Evolutionary conservation across 2,888 invertebrate genomes (phyloP), one percentile per base, ranked within the genome.

Genomic region (Acrobasis consociella): DNA sequence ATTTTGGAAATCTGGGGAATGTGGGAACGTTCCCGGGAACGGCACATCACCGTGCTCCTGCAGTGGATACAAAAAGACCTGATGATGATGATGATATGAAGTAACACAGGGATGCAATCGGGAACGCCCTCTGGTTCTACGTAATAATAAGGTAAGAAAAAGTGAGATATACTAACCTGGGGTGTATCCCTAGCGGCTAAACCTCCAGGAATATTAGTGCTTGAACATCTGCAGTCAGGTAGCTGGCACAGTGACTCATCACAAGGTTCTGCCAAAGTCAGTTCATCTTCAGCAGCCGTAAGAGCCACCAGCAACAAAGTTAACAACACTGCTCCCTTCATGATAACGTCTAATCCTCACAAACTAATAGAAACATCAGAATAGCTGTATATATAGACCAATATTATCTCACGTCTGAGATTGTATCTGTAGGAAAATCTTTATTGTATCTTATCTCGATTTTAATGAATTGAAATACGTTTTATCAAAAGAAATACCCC

Each of bases 151-250:
- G 2, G 8, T 31, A 8, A 31, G 31, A 31, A 31, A 31, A 8
- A 8, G 31, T 0, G 7, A 31, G 51, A 51, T 37, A 15, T 15
- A 56, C 42, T 37, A 42, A 94, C 94, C 86, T 94, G 94, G 10
- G 94, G 94, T 15, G 87, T 89, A 64, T 93, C 81, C 15, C 82
- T 76, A 0, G 85, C 65, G 1, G 64, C 60, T 42, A 94, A 75
- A 31, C 82, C 85, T 62, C 89, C 93, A 49, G 94, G 94, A 65
- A 93, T 91, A 0, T 78, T 69, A 0, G 86, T 83, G 0, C 82
- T 76, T 0, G 93, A 87, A 70, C 95, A 95, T 63, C 91, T 85
- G 76, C 94, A 95, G 55, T 87, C 71, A 0, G 94, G 94, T 0
- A 93, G 78, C 49, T 80, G 73, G 70, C 94, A 95, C 5, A 72